These are phyloP conservation scores for Parazoanthus darwini DNA, from an alignment of 92 coral and sea anemone species.

Conservation along the genomic window DNA sequence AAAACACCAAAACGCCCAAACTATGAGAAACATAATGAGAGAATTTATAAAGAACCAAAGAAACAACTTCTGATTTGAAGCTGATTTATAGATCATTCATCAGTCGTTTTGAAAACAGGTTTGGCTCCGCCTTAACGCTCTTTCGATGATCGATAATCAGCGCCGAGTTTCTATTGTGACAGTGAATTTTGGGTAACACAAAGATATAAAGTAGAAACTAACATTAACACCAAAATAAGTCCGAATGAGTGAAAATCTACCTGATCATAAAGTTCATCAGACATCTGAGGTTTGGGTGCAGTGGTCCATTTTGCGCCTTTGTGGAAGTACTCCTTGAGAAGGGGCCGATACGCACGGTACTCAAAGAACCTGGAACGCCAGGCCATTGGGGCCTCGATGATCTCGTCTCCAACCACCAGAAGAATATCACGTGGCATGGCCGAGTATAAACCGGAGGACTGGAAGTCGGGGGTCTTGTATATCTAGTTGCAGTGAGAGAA, in stretches of 20 bases:
- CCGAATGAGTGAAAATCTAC: constrained; percentile 11
- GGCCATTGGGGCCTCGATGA: constrained; percentile 71
- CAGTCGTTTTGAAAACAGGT: too few species aligned
- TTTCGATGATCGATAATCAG: too few species aligned
- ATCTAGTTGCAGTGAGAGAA: constrained; percentile 23
- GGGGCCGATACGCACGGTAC: constrained; percentile 70
- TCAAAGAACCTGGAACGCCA: constrained; percentile 77
- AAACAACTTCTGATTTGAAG: background rate
- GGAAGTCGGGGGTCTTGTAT: constrained; percentile 65
- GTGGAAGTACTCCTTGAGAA: constrained; percentile 71
- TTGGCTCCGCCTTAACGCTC: background rate
- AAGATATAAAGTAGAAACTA: background rate
- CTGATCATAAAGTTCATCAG: constrained; percentile 58
- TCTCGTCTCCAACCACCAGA: constrained; percentile 63
- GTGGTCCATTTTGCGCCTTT: constrained; percentile 75
- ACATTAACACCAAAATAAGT: too few species aligned
- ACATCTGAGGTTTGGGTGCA: constrained; percentile 71
- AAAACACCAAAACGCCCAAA: too few species aligned
- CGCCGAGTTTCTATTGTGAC: background rate
- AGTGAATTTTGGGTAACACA: background rate
- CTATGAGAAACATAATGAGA: too few species aligned
- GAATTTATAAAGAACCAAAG: too few species aligned
- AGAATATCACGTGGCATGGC: constrained; percentile 78
- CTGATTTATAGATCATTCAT: too few species aligned
- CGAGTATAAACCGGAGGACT: constrained; percentile 63